Evolutionary conservation across 2,797 vertebrate genomes (phyloP).

Genomic region (Enteromius viviparus): DNA sequence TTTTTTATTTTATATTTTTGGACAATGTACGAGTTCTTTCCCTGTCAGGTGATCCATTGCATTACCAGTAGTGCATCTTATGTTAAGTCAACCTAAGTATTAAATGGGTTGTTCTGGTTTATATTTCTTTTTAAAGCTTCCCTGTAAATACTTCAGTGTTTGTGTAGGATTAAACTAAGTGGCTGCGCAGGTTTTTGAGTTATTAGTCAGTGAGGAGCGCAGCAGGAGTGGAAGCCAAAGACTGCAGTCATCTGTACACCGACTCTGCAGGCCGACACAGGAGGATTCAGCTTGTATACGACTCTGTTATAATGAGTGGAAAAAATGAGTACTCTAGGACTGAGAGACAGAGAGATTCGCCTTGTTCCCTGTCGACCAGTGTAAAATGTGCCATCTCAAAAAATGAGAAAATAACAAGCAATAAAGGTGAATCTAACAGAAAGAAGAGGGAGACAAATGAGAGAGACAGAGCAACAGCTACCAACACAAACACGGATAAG

Average conservation of each 20-base stretch:
- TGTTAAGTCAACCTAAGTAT: slow-evolving; percentile 38
- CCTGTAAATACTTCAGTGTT: slow-evolving; percentile 50
- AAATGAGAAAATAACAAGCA: neutral
- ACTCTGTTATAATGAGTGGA: slow-evolving; percentile 42
- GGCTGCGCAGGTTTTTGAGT: slow-evolving; percentile 45
- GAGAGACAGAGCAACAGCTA: slow-evolving; percentile 10
- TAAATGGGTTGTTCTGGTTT: slow-evolving; percentile 38
- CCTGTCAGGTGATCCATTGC: neutral
- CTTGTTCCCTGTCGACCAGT: neutral
- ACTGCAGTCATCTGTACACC: slow-evolving; percentile 35
- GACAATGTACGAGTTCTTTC: neutral
- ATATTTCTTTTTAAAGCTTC: slow-evolving; percentile 46
- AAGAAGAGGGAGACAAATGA: neutral
- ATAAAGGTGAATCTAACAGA: slow-evolving; percentile 1
- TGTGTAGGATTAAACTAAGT: slow-evolving; percentile 45
- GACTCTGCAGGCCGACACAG: neutral
- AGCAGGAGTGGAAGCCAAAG: slow-evolving; percentile 45
- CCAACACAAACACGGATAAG: slow-evolving; percentile 36
- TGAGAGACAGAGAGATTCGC: neutral
- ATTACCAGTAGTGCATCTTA: slow-evolving; percentile 14
- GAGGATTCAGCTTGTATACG: slow-evolving; percentile 17
- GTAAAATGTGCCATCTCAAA: slow-evolving; percentile 12
- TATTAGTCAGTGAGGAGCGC: slow-evolving; percentile 26
- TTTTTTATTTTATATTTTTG: neutral
- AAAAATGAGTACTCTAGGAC: slow-evolving; percentile 47